phyloP scores from a whole-genome alignment of 2,888 invertebrate genomes.

The Auanema freiburgensis region DNA sequence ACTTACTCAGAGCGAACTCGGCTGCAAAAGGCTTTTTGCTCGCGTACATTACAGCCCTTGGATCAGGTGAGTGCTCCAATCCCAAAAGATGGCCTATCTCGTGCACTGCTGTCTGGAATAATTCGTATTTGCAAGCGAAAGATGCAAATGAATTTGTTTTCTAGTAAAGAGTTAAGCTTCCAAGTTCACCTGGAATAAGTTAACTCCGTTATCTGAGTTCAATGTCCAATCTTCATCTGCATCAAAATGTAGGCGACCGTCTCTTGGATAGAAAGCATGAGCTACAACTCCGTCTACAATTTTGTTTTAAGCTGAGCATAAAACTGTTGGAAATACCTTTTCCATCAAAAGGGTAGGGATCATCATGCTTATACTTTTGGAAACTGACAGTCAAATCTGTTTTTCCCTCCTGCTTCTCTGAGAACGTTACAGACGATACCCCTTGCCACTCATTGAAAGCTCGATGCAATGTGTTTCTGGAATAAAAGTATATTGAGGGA shows the following conservation, averaged over 20 bases:
- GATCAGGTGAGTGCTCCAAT: constrained; percentile 89
- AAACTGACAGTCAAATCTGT: constrained; percentile 54
- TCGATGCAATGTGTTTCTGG: constrained; percentile 59
- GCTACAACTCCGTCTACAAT: constrained; percentile 57
- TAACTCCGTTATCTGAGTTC: constrained; percentile 53
- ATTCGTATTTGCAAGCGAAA: background rate
- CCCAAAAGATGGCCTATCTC: constrained; percentile 81
- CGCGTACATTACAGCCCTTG: constrained; percentile 62
- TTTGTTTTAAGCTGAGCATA: background rate
- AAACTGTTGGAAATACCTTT: constrained; percentile 30
- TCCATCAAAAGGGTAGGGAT: constrained; percentile 60
- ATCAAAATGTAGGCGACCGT: constrained; percentile 61
- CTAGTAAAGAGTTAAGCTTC: background rate
- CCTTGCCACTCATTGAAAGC: constrained; percentile 58
- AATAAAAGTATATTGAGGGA: background rate
- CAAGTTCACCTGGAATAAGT: constrained; percentile 51
- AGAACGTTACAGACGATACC: constrained; percentile 46
- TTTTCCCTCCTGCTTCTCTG: constrained; percentile 27
- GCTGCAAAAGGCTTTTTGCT: constrained; percentile 41
- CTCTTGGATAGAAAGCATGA: constrained; percentile 61
- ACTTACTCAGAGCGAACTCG: constrained; percentile 34
- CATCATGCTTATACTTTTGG: constrained; percentile 53
- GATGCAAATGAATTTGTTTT: background rate
- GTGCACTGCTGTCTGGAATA: constrained; percentile 59
- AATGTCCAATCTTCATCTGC: constrained; percentile 63